Conservation (phyloP, 1,140 invertebrate species). For the Mycetomoellerius zeteki region DNA sequence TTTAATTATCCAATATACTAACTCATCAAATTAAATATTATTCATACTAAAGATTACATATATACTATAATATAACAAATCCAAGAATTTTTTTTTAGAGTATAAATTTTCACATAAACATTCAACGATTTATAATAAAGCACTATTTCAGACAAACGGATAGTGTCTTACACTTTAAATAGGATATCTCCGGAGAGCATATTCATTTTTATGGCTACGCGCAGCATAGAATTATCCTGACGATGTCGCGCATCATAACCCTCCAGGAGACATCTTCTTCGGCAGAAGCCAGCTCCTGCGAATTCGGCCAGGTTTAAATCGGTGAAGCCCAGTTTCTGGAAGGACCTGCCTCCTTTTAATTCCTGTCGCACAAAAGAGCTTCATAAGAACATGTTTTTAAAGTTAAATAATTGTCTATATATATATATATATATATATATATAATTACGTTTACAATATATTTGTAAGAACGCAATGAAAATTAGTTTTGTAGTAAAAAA, state of each 20-base stretch:
- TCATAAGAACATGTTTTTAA: background rate
- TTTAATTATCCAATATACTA: background rate
- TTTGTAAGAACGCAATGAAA: background rate
- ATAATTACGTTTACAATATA: background rate
- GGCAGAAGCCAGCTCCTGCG: slow-evolving; percentile 96
- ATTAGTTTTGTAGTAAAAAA: background rate
- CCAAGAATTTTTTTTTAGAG: background rate
- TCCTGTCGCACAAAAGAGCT: slow-evolving; percentile 87
- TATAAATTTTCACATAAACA: background rate
- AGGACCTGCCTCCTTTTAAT: slow-evolving; percentile 95
- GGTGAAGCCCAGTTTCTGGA: slow-evolving; percentile 98
- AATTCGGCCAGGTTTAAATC: slow-evolving; percentile 98
- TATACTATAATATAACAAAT: background rate
- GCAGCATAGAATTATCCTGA: slow-evolving; percentile 98
- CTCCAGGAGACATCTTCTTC: slow-evolving; percentile 95
- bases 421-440: too few relatives aligned
- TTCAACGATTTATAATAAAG: background rate
- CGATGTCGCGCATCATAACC: slow-evolving; percentile 96
- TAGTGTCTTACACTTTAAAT: slow-evolving; percentile 96
- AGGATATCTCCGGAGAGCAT: slow-evolving; percentile 98
- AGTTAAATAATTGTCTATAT: background rate
- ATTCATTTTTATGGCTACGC: slow-evolving; percentile 96
- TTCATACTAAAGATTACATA: background rate
- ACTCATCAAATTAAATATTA: background rate
- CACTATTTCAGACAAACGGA: background rate